These are phyloP conservation scores for Melanaphis sacchari DNA, from an alignment of 1,140 invertebrate genomes.

Conservation along the genomic window DNA sequence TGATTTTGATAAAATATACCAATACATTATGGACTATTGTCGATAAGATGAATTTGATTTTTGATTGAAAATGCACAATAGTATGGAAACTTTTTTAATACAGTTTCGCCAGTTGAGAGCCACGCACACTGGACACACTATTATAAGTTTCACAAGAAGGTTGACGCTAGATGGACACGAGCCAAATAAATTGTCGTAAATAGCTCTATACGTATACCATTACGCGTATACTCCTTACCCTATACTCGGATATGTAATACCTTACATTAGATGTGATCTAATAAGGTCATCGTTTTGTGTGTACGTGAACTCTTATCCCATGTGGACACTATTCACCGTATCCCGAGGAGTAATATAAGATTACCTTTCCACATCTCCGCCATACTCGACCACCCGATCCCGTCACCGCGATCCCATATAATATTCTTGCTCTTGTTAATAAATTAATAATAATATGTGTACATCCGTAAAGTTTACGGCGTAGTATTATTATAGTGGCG, in stretches of 20 bases:
- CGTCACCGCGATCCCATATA: background rate
- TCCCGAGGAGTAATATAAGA: background rate
- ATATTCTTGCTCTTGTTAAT: background rate
- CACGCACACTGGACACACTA: background rate
- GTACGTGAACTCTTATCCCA: background rate
- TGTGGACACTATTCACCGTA: background rate
- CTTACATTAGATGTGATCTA: background rate
- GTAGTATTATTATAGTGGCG: background rate
- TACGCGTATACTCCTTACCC: background rate
- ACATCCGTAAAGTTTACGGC: background rate
- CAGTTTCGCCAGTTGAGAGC: background rate
- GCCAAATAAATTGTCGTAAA: constrained; percentile 23
- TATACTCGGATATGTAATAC: background rate
- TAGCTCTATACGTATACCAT: background rate
- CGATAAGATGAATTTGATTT: background rate
- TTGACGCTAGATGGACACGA: background rate
- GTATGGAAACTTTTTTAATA: background rate
- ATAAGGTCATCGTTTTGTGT: background rate
- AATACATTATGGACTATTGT: background rate
- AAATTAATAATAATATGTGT: constrained; percentile 27
- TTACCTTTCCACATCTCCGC: background rate
- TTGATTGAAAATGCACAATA: background rate
- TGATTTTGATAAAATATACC: background rate
- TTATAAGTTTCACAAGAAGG: background rate
- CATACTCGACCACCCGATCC: no score